Percentiles rank a stretch among this genome's conserved stretches.
These are phyloP conservation scores for Schizopygopsis malacanthus DNA, from an alignment of 2,797 vertebrate species.

Conservation along the genomic window DNA sequence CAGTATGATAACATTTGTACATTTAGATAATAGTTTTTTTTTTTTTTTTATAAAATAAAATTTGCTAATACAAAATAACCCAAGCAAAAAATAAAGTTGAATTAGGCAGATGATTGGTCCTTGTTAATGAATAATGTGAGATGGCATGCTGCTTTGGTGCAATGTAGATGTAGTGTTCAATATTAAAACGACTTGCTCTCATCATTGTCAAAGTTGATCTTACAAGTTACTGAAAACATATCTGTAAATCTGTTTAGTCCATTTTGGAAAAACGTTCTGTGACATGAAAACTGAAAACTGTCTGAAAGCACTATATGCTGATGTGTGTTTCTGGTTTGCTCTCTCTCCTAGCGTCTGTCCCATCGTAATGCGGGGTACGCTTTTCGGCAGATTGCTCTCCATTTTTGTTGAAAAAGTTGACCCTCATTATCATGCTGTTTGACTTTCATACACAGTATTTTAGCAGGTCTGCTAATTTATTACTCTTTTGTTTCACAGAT, in stretches of 20 bases:
- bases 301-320: neutral
- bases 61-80: neutral
- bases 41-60: no score
- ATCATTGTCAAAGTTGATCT: neutral
- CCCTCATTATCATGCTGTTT: neutral
- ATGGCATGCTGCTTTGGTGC: neutral
- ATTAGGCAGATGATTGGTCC: no score
- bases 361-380: no score
- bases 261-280: neutral
- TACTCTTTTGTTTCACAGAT: constrained; percentile 76
- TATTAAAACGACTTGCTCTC: neutral
- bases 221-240: neutral
- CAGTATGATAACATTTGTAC: no score
- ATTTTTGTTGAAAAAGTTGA: neutral
- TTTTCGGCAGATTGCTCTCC: no score
- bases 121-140: neutral
- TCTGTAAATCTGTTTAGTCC: neutral
- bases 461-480: constrained; percentile 47
- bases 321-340: neutral
- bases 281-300: neutral
- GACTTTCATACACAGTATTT: neutral
- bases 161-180: neutral
- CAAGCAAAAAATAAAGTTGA: neutral
- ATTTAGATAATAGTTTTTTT: neutral
- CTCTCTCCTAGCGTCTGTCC: no score